A percentile compares a stretch with the other conserved stretches of the same genome.
These are phyloP conservation scores for Dromaius novaehollandiae DNA, from an alignment of 2,113 vertebrate genomes.

Conservation along the genomic window DNA sequence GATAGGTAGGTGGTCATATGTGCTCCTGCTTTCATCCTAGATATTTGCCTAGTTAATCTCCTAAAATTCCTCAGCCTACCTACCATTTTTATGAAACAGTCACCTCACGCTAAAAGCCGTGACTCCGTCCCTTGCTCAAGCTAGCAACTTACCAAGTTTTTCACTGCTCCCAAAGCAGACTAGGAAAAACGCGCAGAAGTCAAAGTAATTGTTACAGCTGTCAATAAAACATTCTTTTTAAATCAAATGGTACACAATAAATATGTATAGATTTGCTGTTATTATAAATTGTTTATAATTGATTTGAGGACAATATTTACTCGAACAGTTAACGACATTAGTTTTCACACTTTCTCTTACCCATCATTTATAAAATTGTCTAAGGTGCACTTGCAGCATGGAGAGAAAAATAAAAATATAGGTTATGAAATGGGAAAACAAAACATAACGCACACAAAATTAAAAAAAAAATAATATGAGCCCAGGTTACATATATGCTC, in stretches of 20 bases:
- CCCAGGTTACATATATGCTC: neutral
- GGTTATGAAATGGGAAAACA: conserved; percentile 72
- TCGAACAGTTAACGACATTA: conserved; percentile 32
- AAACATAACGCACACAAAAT: conserved; percentile 35
- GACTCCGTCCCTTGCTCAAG: neutral
- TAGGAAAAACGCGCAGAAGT: conserved; percentile 37
- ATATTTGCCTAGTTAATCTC: neutral
- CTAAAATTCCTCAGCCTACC: neutral
- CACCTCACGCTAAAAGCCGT: neutral
- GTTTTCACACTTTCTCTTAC: conserved; percentile 71
- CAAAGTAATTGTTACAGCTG: conserved; percentile 20
- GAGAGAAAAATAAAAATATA: conserved; percentile 82
- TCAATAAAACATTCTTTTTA: neutral
- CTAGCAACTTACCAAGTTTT: neutral
- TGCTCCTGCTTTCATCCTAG: neutral
- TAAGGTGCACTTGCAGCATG: conserved; percentile 88
- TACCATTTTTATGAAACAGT: neutral
- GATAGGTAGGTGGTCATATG: neutral
- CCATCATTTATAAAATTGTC: conserved; percentile 75
- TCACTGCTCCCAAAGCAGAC: conserved; percentile 19
- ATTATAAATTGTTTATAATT: neutral
- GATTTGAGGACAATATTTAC: conserved; percentile 25
- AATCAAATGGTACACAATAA: neutral
- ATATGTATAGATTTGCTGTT: conserved; percentile 6
- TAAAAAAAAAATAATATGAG: neutral